phyloP scores from a whole-genome alignment of 2,113 vertebrate genomes.

The Pimephales promelas region DNA sequence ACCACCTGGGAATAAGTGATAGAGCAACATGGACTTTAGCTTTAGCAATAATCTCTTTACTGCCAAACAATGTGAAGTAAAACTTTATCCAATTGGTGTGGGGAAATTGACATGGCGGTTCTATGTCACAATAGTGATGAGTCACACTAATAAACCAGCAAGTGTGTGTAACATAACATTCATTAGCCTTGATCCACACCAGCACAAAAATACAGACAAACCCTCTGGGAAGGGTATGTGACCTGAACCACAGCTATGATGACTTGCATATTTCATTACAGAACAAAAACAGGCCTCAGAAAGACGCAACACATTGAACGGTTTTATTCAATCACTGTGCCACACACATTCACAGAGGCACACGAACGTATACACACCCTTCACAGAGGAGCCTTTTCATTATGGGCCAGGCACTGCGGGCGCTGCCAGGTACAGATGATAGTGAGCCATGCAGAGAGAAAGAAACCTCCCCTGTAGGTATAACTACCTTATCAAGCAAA shows the following conservation, averaged over 20 bases:
- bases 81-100: background rate
- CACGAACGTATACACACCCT: conserved; percentile 33
- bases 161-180: background rate
- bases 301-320: conserved; percentile 20
- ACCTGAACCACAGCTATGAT: conserved; percentile 1
- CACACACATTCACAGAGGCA: conserved; percentile 20
- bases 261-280: conserved; percentile 13
- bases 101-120: background rate
- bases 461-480: background rate
- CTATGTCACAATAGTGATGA: background rate
- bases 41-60: background rate
- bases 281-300: conserved; percentile 2
- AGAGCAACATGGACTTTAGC: background rate
- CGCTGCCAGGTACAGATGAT: conserved; percentile 60
- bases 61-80: background rate
- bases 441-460: conserved; percentile 20
- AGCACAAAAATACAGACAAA: background rate
- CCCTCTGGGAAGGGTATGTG: background rate
- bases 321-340: conserved; percentile 31
- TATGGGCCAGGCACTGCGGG: conserved; percentile 43
- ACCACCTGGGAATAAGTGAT: background rate
- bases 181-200: background rate
- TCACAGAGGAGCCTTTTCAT: conserved; percentile 57
- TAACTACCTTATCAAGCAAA: background rate
- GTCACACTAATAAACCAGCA: background rate